Evolutionary conservation across 2,888 invertebrate genomes (phyloP), one percentile per base, ranked within the genome.

Genomic region (Protodeltote pygarga): DNA sequence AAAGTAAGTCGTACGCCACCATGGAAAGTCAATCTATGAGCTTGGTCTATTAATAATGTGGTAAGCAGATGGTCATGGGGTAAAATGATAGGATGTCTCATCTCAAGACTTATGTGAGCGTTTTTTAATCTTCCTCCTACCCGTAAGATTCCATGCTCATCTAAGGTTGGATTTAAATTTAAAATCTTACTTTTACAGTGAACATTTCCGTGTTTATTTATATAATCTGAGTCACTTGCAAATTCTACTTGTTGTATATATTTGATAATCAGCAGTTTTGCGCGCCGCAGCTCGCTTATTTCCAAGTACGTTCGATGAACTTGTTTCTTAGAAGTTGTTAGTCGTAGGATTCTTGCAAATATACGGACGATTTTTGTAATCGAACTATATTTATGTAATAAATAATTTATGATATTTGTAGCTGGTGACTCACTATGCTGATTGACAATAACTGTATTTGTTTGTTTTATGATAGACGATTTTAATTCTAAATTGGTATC

Each of bases 251-350:
- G 29, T 16, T 29, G 29, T 2, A 29, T n/a, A 6, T 1, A 16
- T 29, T 29, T 29, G 2, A 29, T 29, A 5, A 29, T 29, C 29
- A 29, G 16, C 29, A 9, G 29, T 29, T 29, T 29, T 10, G 29
- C 29, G 16, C 10, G 16, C n/a, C 29, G 29, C 0, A 29, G 29
- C 16, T 29, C 29, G 4, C 9, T 15, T 16, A 29, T 16, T 10
- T 15, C 15, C n/a, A 29, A 10, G 15, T 29, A 29, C 3, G 16
- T 15, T 29, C 15, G 29, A 5, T 16, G 16, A 6, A n/a, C n/a
- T n/a, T 15, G 5, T 10, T n/a, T 4, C 3, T 29, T 16, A 2
- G 16, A n/a, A 5, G 29, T 29, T 3, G 29, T 2, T 10, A 29
- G 1, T 16, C 29, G 5, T 17, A 34, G 6, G 9, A 34, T 24